These are phyloP conservation scores for Lepidocolaptes lacrymiger DNA, from an alignment of 2,797 vertebrate species.

Conservation along the genomic window DNA sequence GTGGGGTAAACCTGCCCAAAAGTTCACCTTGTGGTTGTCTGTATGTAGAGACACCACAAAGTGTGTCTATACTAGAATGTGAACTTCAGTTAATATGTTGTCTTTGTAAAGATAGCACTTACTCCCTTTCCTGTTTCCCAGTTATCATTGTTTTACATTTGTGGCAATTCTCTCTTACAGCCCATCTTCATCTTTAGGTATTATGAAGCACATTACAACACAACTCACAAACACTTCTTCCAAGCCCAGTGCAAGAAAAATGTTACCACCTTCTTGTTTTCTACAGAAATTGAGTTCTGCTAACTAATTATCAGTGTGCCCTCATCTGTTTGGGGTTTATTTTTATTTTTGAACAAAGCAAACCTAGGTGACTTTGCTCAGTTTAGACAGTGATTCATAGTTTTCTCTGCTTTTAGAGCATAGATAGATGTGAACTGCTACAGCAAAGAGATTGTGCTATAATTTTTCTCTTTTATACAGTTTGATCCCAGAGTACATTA, in stretches of 20 bases:
- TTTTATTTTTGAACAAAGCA: background rate
- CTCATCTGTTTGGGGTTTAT: background rate
- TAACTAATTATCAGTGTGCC: background rate
- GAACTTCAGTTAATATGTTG: background rate
- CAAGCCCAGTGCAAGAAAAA: background rate
- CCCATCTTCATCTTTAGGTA: background rate
- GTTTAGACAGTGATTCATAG: background rate
- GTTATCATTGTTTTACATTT: background rate
- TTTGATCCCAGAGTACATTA: background rate
- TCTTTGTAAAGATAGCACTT: background rate
- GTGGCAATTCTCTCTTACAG: background rate
- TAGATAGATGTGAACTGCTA: background rate
- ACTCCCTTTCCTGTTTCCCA: background rate
- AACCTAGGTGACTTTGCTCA: background rate
- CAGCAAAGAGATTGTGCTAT: background rate
- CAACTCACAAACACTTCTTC: background rate
- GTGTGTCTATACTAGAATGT: background rate
- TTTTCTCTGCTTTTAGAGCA: background rate
- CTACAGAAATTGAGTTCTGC: background rate
- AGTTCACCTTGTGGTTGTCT: background rate
- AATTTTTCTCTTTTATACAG: background rate
- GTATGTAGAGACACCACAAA: background rate
- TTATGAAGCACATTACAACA: background rate
- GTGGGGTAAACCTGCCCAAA: background rate
- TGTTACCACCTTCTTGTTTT: background rate